These are phyloP conservation scores for Cryptocheilus praepositus DNA, from an alignment of 2,888 invertebrate species.

Conservation along the genomic window DNA sequence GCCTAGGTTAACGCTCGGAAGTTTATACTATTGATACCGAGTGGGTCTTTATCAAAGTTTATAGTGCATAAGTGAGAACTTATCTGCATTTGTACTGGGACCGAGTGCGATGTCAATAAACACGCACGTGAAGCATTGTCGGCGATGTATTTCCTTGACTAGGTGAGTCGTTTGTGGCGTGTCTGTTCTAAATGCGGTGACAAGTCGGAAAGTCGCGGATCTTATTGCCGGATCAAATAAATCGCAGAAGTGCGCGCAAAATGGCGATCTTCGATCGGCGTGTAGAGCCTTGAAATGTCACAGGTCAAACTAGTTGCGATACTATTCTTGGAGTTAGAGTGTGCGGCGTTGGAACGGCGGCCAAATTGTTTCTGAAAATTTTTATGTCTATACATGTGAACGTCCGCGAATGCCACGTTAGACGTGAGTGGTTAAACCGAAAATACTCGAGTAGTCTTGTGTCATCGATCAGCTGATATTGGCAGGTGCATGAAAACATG, in stretches of 20 bases:
- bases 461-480: conserved; percentile 24
- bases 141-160: conserved; percentile 65
- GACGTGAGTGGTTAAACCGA: neutral
- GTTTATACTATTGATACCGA: no score
- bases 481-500: conserved; percentile 27
- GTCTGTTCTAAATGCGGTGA: no score
- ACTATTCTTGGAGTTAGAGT: neutral
- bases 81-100: neutral
- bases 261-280: neutral
- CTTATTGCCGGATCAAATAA: neutral
- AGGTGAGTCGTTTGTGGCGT: conserved; percentile 57
- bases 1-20: no score
- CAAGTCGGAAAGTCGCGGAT: neutral
- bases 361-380: no score
- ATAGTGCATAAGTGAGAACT: no score
- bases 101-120: conserved; percentile 67
- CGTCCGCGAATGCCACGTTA: neutral
- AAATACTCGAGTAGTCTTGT: conserved; percentile 3
- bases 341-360: no score
- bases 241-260: neutral
- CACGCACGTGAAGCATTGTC: conserved; percentile 68
- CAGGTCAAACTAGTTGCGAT: neutral
- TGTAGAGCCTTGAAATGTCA: neutral
- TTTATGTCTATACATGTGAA: no score
- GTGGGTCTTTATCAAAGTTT: no score